Percentiles rank a stretch among this genome's conserved stretches.
These are phyloP conservation scores for Megalopta genalis DNA, from an alignment of 1,140 invertebrate species.

Conservation along the genomic window DNA sequence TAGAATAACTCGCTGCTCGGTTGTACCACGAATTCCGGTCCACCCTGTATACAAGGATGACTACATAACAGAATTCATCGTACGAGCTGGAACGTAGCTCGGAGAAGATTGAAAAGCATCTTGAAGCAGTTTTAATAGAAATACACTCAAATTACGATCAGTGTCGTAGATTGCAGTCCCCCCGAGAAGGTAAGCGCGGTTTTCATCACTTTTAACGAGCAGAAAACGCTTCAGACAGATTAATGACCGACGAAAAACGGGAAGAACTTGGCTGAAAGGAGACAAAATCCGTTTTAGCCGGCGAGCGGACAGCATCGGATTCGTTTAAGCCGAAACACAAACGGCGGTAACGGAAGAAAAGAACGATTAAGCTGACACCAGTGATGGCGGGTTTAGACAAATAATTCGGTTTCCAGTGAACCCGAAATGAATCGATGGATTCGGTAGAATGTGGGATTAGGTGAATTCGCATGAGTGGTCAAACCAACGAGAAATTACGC, in stretches of 20 bases:
- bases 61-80: neutral
- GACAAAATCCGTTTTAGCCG: slow-evolving; percentile 9
- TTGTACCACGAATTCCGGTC: too few relatives aligned
- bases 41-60: too few relatives aligned
- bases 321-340: slow-evolving; percentile 33
- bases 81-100: neutral
- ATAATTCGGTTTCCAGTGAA: slow-evolving; percentile 52
- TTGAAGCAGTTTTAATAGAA: neutral
- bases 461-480: too few relatives aligned
- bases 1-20: too few relatives aligned
- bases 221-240: neutral
- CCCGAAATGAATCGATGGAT: neutral
- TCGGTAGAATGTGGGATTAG: too few relatives aligned
- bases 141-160: neutral
- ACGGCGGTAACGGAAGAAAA: neutral
- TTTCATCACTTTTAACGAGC: slow-evolving; percentile 21
- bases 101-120: neutral
- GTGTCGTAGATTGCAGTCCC: neutral
- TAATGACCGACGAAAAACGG: neutral
- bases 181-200: neutral
- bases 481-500: too few relatives aligned
- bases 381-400: slow-evolving; percentile 36
- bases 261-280: neutral
- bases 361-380: slow-evolving; percentile 41
- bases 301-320: slow-evolving; percentile 18